phyloP scores from a whole-genome alignment of 1,140 invertebrate genomes.

The Teleopsis dalmanni region DNA sequence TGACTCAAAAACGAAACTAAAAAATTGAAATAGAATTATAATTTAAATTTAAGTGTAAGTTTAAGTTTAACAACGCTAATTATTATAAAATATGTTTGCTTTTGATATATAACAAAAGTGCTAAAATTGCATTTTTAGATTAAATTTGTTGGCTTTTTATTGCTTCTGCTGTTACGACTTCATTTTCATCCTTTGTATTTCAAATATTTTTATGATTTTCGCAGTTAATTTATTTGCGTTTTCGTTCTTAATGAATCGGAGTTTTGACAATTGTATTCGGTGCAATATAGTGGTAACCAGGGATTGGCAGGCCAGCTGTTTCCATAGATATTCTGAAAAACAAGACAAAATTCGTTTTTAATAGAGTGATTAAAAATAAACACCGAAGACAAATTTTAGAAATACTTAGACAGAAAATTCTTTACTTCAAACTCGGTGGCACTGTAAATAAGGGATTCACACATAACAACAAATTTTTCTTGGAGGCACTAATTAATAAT shows the following conservation, averaged over 20 bases:
- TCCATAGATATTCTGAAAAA: constrained; percentile 82
- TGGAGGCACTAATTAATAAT: too few species aligned
- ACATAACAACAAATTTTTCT: too few species aligned
- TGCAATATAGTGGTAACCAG: constrained; percentile 83
- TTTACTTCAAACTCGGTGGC: too few species aligned
- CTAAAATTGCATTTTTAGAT: not conserved
- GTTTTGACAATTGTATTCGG: constrained; percentile 88
- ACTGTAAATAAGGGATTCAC: too few species aligned
- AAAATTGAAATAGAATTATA: too few species aligned
- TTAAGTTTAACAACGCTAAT: too few species aligned
- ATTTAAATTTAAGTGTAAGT: too few species aligned
- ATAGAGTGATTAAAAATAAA: not conserved
- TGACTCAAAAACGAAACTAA: too few species aligned
- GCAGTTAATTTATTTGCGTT: not conserved
- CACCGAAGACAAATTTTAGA: too few species aligned
- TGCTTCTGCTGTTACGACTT: not conserved
- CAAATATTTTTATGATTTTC: constrained; percentile 5
- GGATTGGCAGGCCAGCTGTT: constrained; percentile 79
- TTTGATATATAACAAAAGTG: too few species aligned
- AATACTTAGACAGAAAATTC: too few species aligned
- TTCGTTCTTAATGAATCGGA: constrained; percentile 69
- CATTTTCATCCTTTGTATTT: not conserved
- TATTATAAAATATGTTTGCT: too few species aligned
- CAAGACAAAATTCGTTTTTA: not conserved
- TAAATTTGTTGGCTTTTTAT: not conserved